Conservation (phyloP, 1,140 invertebrate genomes). For the Atta texana region DNA sequence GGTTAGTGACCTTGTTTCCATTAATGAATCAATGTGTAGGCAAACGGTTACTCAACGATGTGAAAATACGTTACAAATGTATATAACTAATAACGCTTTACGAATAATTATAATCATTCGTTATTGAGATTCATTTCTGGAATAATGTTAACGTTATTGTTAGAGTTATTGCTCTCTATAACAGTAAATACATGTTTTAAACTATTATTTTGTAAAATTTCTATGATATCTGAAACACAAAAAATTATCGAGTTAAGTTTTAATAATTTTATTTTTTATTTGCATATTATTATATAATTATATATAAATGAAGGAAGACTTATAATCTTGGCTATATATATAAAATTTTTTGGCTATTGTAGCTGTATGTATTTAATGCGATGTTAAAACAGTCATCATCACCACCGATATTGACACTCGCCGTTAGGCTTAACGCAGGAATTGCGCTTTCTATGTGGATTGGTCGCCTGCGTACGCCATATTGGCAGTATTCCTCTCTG, state of each 20-base stretch:
- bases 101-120: conserved; percentile 1
- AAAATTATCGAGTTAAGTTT: background rate
- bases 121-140: background rate
- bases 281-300: background rate
- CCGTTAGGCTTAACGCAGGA: conserved; percentile 57
- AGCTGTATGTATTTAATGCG: background rate
- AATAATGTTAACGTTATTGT: background rate
- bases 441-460: conserved; percentile 22
- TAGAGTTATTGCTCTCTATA: background rate
- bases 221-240: background rate
- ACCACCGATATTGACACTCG: conserved; percentile 66
- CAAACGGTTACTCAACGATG: conserved; percentile 18
- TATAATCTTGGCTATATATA: too few relatives aligned
- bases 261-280: background rate
- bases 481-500: conserved; percentile 73
- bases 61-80: conserved; percentile 36
- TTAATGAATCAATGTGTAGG: conserved; percentile 58
- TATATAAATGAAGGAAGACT: background rate
- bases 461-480: conserved; percentile 72
- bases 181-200: background rate
- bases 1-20: conserved; percentile 65
- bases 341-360: background rate
- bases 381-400: conserved; percentile 10
- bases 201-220: background rate
- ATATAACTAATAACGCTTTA: conserved; percentile 21